Base-by-base conservation (phyloP, 2,888 invertebrate genomes). In the Seladonia tumulorum region DNA sequence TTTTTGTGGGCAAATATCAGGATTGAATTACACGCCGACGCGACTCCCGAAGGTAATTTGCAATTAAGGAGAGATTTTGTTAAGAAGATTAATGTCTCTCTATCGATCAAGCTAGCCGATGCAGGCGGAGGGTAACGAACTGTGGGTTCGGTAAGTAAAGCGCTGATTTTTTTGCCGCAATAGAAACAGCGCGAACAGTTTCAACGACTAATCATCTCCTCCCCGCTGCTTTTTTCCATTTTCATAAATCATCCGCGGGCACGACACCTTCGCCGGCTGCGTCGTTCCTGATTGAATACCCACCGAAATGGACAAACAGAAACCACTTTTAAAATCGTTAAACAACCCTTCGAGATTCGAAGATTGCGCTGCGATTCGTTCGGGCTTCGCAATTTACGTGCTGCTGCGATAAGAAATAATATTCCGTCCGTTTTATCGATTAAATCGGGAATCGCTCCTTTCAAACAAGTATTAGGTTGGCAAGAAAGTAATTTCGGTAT, bases 1-100 rank as follows among this genome's bases (percentile, higher is more conserved):
- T 72, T 79, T 78, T 76, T 49, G 35, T 18, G 47, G 42, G 42
- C 22, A 66, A 81, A 85, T 81, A 78, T 71, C 74, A n/a, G 35
- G 68, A 84, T 68, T 78, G 85, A 76, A 86, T 86, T 87, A 86
- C 75, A 87, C 79, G 82, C 70, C 22, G 63, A 42, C 68, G n/a
- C 42, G 60, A 47, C 39, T 60, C 79, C 29, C 29, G 39, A n/a
- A 70, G 81, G 85, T 85, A 86, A 85, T 87, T 87, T 87, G 87
- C 66, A 85, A 80, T 86, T 82, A 85, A 80, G 79, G 74, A 71
- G 86, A 80, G 77, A 82, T 80, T 87, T 87, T 86, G 86, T 86
- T 87, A 82, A 87, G 85, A 79, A 82, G 87, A 86, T 86, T 82
- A 86, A 82, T 87, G 80, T 80, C 74, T 73, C 80, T 12, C 60